A percentile compares a stretch with the other conserved stretches of the same genome.
Conservation (phyloP, 1,140 invertebrate genomes). For the fruit fly (Drosophila melanogaster) region DNA sequence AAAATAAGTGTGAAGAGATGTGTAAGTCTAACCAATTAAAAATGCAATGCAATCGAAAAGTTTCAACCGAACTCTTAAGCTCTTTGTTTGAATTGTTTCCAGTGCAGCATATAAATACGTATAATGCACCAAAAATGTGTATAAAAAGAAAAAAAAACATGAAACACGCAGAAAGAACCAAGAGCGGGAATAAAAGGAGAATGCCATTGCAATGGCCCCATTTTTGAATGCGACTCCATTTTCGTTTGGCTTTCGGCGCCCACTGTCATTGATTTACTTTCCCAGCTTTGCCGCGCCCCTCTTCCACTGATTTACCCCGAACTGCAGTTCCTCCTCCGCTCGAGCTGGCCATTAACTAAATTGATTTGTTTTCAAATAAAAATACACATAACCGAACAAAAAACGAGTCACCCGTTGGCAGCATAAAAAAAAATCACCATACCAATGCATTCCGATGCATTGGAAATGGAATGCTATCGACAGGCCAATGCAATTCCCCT, state of each 20-base stretch:
- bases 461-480: constrained; percentile 18
- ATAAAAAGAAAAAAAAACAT: constrained; percentile 7
- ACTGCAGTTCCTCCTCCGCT: constrained; percentile 27
- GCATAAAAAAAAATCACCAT: constrained; percentile 9
- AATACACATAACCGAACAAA: constrained; percentile 24
- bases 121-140: constrained; percentile 36
- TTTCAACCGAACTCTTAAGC: too few relatives aligned
- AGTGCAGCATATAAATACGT: constrained; percentile 22
- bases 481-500: constrained; percentile 3
- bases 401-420: constrained; percentile 9
- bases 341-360: constrained; percentile 52
- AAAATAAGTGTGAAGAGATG: not conserved
- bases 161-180: not conserved
- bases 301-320: constrained; percentile 4
- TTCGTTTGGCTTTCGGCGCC: constrained; percentile 45
- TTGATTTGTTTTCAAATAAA: constrained; percentile 59
- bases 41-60: too few relatives aligned
- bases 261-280: constrained; percentile 52
- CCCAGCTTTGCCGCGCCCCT: constrained; percentile 16
- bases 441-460: constrained; percentile 4
- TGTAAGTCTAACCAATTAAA: too few relatives aligned
- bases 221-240: constrained; percentile 34
- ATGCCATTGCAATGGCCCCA: constrained; percentile 33
- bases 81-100: not conserved
- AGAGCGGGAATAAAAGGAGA: constrained; percentile 10